Conservation (phyloP, 2,797 vertebrate genomes). For the Parauchenoglanis punctatus region DNA sequence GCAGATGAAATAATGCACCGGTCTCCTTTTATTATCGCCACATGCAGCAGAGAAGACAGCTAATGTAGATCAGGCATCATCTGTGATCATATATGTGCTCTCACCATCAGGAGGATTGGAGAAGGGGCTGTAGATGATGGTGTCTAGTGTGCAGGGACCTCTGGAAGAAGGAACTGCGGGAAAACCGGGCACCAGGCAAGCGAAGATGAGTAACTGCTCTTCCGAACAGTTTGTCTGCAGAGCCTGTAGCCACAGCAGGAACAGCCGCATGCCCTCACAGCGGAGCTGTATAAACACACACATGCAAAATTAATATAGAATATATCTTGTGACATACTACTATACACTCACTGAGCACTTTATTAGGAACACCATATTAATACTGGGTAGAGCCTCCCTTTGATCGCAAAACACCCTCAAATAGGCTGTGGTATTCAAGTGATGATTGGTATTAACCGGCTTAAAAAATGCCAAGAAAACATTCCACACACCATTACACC, state of each 20-base stretch:
- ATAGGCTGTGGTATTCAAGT: no score
- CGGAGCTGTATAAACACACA: constrained; percentile 80
- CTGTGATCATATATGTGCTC: constrained; percentile 51
- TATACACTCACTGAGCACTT: not conserved
- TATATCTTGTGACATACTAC: not conserved
- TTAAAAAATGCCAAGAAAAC: no score
- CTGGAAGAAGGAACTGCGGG: constrained; percentile 85
- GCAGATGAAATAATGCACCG: not conserved
- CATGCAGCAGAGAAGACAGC: not conserved
- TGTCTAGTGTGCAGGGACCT: constrained; percentile 94
- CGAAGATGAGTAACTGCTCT: constrained; percentile 94
- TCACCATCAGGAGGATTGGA: constrained; percentile 83
- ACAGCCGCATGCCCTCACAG: constrained; percentile 96
- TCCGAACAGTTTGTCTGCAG: constrained; percentile 93
- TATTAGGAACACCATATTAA: not conserved
- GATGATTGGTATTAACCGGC: no score
- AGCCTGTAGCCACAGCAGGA: constrained; percentile 96
- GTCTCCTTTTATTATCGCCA: not conserved
- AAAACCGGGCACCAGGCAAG: constrained; percentile 96
- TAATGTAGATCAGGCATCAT: not conserved
- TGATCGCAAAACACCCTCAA: not conserved
- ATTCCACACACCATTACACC: not conserved
- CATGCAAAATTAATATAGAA: constrained; percentile 1
- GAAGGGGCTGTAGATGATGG: constrained; percentile 86
- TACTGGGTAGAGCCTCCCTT: not conserved